These are phyloP conservation scores for Syngnathus typhle DNA, from an alignment of 2,113 vertebrate genomes.

Conservation along the genomic window DNA sequence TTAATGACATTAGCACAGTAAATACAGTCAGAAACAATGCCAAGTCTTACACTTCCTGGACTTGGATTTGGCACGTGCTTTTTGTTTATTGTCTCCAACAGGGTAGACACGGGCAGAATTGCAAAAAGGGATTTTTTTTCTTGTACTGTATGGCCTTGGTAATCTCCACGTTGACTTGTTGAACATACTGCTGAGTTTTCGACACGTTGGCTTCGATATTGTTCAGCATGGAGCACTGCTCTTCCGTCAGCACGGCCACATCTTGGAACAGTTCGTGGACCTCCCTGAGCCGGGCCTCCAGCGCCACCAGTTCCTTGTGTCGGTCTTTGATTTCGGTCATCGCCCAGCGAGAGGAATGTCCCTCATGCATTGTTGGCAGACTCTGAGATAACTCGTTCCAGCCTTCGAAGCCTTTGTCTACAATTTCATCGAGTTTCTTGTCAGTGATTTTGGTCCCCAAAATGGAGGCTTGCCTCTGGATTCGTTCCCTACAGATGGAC, in stretches of 20 bases:
- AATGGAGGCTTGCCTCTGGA: conserved; percentile 86
- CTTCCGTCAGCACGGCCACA: conserved; percentile 81
- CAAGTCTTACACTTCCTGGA: no score
- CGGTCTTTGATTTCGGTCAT: conserved; percentile 79
- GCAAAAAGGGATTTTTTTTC: conserved; percentile 75
- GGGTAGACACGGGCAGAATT: conserved; percentile 65
- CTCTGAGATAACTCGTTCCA: conserved; percentile 78
- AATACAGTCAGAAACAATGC: no score
- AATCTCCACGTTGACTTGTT: conserved; percentile 69
- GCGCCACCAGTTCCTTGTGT: conserved; percentile 80
- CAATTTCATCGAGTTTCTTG: conserved; percentile 79
- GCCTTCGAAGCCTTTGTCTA: conserved; percentile 83
- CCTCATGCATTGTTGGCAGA: conserved; percentile 67
- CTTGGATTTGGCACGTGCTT: no score
- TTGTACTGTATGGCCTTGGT: conserved; percentile 76
- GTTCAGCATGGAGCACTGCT: conserved; percentile 77
- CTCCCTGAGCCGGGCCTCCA: conserved; percentile 80
- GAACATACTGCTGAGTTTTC: conserved; percentile 71
- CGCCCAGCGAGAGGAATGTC: conserved; percentile 70
- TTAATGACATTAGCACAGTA: no score
- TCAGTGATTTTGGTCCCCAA: conserved; percentile 78
- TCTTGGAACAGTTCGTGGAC: conserved; percentile 80
- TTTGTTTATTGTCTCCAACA: conserved; percentile 34
- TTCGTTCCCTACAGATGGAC: conserved; percentile 76
- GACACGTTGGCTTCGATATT: conserved; percentile 80